A percentile compares a stretch with the other conserved stretches of the same genome.
Conservation (phyloP, 2,888 invertebrate species). For the Platycnemis pennipes region DNA sequence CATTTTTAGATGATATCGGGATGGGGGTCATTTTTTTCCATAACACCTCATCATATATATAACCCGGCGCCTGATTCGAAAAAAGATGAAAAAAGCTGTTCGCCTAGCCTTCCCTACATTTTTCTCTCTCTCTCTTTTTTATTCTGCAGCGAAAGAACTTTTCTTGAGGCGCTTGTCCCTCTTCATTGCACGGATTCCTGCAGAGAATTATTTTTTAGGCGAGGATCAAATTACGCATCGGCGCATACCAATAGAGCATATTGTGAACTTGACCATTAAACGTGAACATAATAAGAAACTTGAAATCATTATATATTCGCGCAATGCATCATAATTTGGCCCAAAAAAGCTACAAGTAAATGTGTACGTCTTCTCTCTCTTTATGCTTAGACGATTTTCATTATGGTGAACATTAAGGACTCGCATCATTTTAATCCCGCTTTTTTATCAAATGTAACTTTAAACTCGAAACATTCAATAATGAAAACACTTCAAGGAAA, state of each 20-base stretch:
- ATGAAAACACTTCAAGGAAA: too few relatives aligned
- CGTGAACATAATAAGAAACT: not conserved
- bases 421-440: too few relatives aligned
- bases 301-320: not conserved
- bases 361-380: too few relatives aligned
- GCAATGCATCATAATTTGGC: not conserved
- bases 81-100: not conserved
- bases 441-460: too few relatives aligned
- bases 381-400: too few relatives aligned
- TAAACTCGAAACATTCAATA: too few relatives aligned
- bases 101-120: not conserved
- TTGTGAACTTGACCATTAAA: not conserved
- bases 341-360: too few relatives aligned
- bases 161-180: not conserved
- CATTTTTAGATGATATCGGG: constrained; percentile 10
- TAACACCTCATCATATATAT: not conserved
- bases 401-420: too few relatives aligned
- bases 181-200: not conserved
- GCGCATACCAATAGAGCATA: not conserved
- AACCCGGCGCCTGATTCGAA: not conserved
- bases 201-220: not conserved
- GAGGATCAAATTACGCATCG: not conserved
- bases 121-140: too few relatives aligned
- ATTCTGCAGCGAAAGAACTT: not conserved
- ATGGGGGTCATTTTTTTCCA: not conserved